Conservation (phyloP, 2,888 invertebrate genomes). For the Diplolepis rosae region DNA sequence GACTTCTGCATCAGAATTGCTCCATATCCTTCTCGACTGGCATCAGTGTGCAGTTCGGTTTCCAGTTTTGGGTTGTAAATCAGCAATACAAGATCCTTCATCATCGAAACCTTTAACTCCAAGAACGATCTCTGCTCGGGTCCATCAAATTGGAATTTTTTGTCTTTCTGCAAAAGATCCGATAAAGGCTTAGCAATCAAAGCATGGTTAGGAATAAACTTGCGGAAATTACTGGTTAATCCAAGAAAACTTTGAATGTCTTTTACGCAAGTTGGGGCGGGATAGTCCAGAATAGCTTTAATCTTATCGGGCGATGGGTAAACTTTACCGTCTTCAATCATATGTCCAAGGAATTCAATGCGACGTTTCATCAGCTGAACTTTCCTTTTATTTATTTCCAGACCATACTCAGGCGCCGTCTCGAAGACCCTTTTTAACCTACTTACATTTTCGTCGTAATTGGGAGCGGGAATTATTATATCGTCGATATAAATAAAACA, state of each 20-base stretch:
- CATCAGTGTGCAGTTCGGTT: no score
- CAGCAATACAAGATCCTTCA: constrained; percentile 46
- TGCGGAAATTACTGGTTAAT: no score
- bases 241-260: constrained; percentile 3
- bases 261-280: neutral
- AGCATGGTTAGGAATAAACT: no score
- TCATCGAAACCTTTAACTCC: constrained; percentile 12
- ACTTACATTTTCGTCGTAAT: constrained; percentile 11
- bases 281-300: constrained; percentile 14
- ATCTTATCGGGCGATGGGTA: constrained; percentile 23
- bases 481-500: constrained; percentile 34
- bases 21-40: no score
- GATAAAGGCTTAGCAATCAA: constrained; percentile 54
- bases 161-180: constrained; percentile 48
- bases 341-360: constrained; percentile 33
- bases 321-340: constrained; percentile 29
- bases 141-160: constrained; percentile 37
- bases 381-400: constrained; percentile 47
- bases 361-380: constrained; percentile 40
- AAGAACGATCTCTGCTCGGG: constrained; percentile 30
- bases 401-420: constrained; percentile 34
- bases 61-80: no score
- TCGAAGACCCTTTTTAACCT: constrained; percentile 31
- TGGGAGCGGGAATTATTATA: constrained; percentile 22
- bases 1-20: no score